Evolutionary conservation across 2,113 vertebrate species (phyloP), one percentile per base, ranked within the genome.

Genomic region (Papio anubis): DNA sequence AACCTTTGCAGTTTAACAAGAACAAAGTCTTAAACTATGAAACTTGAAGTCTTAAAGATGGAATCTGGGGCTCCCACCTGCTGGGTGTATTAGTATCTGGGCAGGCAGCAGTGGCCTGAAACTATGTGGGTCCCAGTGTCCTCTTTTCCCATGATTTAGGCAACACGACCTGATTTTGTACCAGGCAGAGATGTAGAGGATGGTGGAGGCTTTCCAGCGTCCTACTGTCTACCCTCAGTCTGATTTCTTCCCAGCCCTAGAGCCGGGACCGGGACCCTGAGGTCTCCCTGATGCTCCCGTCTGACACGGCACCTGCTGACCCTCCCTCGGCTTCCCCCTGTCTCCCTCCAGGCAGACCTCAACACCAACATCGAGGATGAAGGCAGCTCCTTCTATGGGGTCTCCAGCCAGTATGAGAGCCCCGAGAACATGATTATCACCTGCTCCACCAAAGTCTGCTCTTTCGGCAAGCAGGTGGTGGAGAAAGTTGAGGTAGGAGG

Each of bases 381-480:
- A 98, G 99, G 99, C 98, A 99, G 98, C 98, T 99, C 99, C 98
- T 99, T 99, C 98, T 99, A 99, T 1, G 99, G 99, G 0, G 99
- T 99, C 81, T 99, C 99, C 97, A 99, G 99, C 98, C 99, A 99
- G 97, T 99, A 99, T 1, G 99, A 99, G 98, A 99, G 99, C 97
- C 98, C 99, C 0, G 99, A 99, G 97, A 99, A 99, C 98, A 99
- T 99, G 99, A 98, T 99, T 72, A 99, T 99, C 98, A 99, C 99
- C 93, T 99, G 99, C 93, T 99, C 99, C 98, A 99, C 99, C 96
- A 99, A 99, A 97, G 99, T 99, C 94, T 99, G 99, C 99, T 99
- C 99, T 78, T 99, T 99, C 72, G 99, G 99, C 97, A 99, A 99
- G 98, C 99, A 99, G 98, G 99, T 99, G 98, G 99, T 99, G 93